Conservation (phyloP, 92 coral and sea anemone genomes). For the Zoanthus sansibaricus region DNA sequence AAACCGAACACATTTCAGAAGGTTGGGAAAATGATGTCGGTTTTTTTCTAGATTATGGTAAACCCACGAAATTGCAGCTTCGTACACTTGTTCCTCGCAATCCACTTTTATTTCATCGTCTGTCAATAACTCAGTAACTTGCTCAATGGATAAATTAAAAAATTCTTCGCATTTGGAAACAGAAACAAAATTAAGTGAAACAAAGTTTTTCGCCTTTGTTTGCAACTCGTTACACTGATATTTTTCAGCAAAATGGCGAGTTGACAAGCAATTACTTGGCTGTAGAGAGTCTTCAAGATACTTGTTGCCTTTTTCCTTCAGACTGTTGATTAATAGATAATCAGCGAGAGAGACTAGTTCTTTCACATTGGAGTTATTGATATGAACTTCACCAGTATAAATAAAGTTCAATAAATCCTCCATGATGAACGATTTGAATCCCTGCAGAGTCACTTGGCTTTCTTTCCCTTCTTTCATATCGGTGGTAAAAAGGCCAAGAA, state of each 20-base stretch:
- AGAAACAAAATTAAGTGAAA: constrained; percentile 80
- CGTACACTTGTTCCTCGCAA: constrained; percentile 90
- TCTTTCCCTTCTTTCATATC: constrained; percentile 87
- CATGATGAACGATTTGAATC: constrained; percentile 77
- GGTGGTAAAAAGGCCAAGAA: constrained; percentile 87
- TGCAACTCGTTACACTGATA: constrained; percentile 82
- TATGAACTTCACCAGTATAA: constrained; percentile 84
- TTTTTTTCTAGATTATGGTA: constrained; percentile 75
- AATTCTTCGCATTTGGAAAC: constrained; percentile 92
- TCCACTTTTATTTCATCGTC: constrained; percentile 79
- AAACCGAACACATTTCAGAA: constrained; percentile 79
- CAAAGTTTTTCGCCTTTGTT: constrained; percentile 73
- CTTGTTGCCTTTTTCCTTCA: constrained; percentile 82
- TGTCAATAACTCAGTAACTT: constrained; percentile 76
- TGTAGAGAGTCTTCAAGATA: constrained; percentile 74
- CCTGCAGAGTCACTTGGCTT: constrained; percentile 61
- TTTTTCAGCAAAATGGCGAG: constrained; percentile 87
- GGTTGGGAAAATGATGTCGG: constrained; percentile 60
- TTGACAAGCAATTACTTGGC: constrained; percentile 87
- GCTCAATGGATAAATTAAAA: constrained; percentile 64
- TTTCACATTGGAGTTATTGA: constrained; percentile 82
- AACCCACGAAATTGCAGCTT: constrained; percentile 91
- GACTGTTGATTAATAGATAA: constrained; percentile 74
- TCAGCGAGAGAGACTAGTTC: constrained; percentile 92
- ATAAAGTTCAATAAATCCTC: constrained; percentile 86